Conservation (phyloP, 2,797 vertebrate species). For the Chromobotia macracanthus region DNA sequence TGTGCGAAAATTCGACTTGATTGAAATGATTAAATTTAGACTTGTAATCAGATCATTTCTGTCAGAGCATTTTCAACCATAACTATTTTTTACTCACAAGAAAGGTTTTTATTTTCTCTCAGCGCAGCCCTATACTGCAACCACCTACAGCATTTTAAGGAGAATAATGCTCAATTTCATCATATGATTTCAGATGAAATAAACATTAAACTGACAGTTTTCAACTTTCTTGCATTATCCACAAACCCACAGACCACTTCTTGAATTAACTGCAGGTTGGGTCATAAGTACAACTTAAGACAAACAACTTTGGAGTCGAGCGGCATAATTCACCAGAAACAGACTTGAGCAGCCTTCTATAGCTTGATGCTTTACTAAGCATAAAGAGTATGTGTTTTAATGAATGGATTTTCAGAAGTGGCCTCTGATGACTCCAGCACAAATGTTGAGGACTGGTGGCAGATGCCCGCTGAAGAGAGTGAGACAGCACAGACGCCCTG, state of each 20-base stretch:
- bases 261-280: constrained; percentile 35
- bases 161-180: background rate
- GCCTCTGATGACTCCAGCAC: constrained; percentile 51
- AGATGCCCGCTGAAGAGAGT: constrained; percentile 57
- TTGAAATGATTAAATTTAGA: background rate
- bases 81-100: background rate
- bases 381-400: constrained; percentile 38
- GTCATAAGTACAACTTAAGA: constrained; percentile 39
- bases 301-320: constrained; percentile 26
- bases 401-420: constrained; percentile 58
- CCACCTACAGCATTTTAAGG: background rate
- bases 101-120: too few relatives aligned
- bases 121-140: background rate
- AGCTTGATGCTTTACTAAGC: constrained; percentile 34
- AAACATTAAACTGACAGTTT: background rate
- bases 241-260: constrained; percentile 2
- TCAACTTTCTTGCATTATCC: background rate
- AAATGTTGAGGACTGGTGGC: constrained; percentile 51
- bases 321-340: constrained; percentile 39
- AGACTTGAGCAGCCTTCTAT: constrained; percentile 32
- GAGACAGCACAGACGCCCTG: constrained; percentile 52
- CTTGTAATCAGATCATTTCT: background rate
- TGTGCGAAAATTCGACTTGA: too few relatives aligned
- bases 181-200: background rate
- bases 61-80: background rate